Conservation (phyloP, 2,797 vertebrate genomes). For the Gila robusta region DNA sequence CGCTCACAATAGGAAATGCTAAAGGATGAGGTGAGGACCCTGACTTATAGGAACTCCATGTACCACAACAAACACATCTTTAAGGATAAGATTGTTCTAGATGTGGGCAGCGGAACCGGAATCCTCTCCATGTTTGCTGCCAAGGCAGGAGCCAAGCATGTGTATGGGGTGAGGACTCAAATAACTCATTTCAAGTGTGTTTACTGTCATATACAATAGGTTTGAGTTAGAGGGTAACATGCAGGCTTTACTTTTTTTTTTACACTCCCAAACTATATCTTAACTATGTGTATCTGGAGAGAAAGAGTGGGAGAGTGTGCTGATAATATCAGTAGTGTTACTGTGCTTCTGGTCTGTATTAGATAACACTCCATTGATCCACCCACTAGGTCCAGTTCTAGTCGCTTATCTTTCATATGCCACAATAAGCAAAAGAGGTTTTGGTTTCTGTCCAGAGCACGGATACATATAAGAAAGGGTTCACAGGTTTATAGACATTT, state of each 20-base stretch:
- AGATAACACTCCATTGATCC: conserved; percentile 41
- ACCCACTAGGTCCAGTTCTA: conserved; percentile 40
- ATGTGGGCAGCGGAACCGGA: conserved; percentile 96
- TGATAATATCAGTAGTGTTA: conserved; percentile 26
- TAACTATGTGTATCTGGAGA: conserved; percentile 2
- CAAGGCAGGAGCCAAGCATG: conserved; percentile 96
- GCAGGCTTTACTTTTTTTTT: conserved; percentile 10
- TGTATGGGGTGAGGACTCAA: conserved; percentile 86
- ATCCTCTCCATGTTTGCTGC: conserved; percentile 99
- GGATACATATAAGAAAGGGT: background rate
- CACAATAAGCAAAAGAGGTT: background rate
- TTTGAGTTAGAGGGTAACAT: background rate
- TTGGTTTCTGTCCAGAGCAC: background rate
- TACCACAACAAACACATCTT: conserved; percentile 99
- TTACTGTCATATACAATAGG: background rate
- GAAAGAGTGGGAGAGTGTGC: conserved; percentile 4
- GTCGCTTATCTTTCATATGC: conserved; percentile 1
- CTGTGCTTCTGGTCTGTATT: conserved; percentile 28
- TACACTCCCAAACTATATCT: conserved; percentile 12
- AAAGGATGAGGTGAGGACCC: conserved; percentile 96
- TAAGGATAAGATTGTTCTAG: conserved; percentile 96
- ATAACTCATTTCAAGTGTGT: conserved; percentile 26
- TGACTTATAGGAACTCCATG: conserved; percentile 98
- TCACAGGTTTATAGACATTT: background rate
- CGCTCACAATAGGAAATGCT: conserved; percentile 90